These are phyloP conservation scores for Hydroisotoma schaefferi DNA, from an alignment of 2,888 invertebrate genomes.

Conservation along the genomic window DNA sequence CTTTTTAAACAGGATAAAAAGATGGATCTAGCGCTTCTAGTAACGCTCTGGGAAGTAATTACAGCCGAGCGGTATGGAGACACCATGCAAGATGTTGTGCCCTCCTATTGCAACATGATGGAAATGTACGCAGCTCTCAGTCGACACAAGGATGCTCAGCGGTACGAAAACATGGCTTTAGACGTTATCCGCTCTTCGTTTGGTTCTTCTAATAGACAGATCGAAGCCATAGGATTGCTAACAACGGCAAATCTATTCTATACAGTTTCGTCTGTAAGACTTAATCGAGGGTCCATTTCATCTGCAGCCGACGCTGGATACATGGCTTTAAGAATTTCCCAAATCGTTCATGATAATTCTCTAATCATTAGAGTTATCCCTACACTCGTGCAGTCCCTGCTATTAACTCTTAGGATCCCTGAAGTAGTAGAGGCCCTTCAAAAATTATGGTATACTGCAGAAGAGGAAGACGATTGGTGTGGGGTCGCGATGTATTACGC, in stretches of 20 bases:
- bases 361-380: constrained; percentile 34
- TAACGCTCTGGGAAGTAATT: constrained; percentile 37
- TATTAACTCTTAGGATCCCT: constrained; percentile 28
- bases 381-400: constrained; percentile 18
- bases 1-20: constrained; percentile 42
- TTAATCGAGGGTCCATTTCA: constrained; percentile 36
- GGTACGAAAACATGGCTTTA: constrained; percentile 37
- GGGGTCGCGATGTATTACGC: constrained; percentile 63
- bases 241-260: constrained; percentile 40
- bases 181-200: constrained; percentile 27
- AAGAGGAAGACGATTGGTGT: constrained; percentile 50
- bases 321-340: constrained; percentile 32
- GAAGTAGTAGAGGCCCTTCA: constrained; percentile 39
- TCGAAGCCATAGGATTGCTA: constrained; percentile 34
- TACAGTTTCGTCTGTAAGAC: constrained; percentile 17
- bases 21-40: constrained; percentile 34
- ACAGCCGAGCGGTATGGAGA: constrained; percentile 36
- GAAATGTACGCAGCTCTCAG: constrained; percentile 33
- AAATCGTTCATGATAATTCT: constrained; percentile 39
- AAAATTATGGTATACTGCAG: constrained; percentile 35
- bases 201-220: constrained; percentile 22
- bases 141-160: constrained; percentile 25
- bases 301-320: constrained; percentile 25
- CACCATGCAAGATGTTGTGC: constrained; percentile 37
- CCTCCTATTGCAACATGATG: constrained; percentile 44